Evolutionary conservation across 2,888 invertebrate species (phyloP).

Genomic region (Dasypogon diadema): DNA sequence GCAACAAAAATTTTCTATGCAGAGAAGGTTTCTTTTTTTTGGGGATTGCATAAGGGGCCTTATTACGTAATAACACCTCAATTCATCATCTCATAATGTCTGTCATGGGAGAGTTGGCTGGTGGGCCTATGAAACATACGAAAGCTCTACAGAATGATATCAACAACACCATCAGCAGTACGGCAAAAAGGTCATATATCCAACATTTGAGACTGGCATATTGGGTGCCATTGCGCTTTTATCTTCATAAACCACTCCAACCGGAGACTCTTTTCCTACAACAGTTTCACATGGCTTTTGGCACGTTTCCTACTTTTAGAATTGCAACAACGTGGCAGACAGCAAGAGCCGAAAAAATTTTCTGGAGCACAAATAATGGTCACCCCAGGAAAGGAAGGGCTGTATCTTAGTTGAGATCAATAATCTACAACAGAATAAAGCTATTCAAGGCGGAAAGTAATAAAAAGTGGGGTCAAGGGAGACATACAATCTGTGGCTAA

Average conservation of each 20-base stretch:
- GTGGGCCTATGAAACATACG: background rate
- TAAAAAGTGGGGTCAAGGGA: background rate
- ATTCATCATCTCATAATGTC: background rate
- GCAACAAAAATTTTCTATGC: background rate
- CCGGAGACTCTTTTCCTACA: background rate
- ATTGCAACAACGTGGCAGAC: slow-evolving; percentile 38
- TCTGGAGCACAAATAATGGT: slow-evolving; percentile 38
- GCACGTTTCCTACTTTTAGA: slow-evolving; percentile 23
- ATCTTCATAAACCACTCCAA: slow-evolving; percentile 19
- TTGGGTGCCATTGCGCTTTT: slow-evolving; percentile 31
- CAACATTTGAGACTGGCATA: slow-evolving; percentile 10
- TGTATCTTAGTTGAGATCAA: slow-evolving; percentile 8
- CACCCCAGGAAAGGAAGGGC: background rate
- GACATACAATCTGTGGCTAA: background rate
- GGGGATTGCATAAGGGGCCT: slow-evolving; percentile 8
- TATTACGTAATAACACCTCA: slow-evolving; percentile 35
- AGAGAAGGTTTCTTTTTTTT: background rate
- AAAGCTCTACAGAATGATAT: background rate
- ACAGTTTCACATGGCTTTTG: slow-evolving; percentile 2
- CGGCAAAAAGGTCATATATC: slow-evolving; percentile 32
- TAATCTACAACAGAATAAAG: slow-evolving; percentile 30
- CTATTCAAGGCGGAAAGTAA: slow-evolving; percentile 41
- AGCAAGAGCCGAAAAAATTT: slow-evolving; percentile 13
- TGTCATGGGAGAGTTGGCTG: slow-evolving; percentile 11
- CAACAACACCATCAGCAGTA: background rate